These are phyloP conservation scores for Eulemur rufifrons DNA, from an alignment of 2,113 vertebrate species.

Conservation along the genomic window DNA sequence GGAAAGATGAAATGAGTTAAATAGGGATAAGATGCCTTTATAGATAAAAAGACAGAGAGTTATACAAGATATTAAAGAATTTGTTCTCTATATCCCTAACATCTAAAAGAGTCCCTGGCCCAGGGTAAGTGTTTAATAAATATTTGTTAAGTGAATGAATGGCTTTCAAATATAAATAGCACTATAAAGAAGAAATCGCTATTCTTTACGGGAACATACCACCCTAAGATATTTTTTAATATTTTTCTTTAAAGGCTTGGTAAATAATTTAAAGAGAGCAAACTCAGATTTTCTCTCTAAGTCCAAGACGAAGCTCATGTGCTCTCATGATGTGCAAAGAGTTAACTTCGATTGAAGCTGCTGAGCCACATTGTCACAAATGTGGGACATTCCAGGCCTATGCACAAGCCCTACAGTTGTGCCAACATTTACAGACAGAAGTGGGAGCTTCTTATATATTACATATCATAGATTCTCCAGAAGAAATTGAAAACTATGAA, in stretches of 20 bases:
- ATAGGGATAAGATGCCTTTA: neutral
- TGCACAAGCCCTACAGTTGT: neutral
- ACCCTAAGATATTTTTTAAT: neutral
- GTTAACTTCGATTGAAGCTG: neutral
- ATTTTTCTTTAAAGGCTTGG: neutral
- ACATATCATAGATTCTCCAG: neutral
- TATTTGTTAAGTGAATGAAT: neutral
- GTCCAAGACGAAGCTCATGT: neutral
- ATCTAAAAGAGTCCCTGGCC: neutral
- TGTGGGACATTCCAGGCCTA: neutral
- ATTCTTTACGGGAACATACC: neutral
- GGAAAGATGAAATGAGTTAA: conserved; percentile 52
- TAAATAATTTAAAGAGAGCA: neutral
- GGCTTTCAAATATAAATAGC: neutral
- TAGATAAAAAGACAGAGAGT: neutral
- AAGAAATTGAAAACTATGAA: neutral
- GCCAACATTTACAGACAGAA: neutral
- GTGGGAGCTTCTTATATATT: neutral
- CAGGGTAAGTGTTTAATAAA: neutral
- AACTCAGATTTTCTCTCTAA: neutral
- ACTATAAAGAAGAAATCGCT: neutral
- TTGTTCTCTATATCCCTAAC: neutral
- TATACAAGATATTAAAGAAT: neutral
- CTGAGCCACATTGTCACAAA: too few species aligned
- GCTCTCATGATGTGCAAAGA: neutral